These are phyloP conservation scores for Lutjanus campechanus DNA, from an alignment of 2,797 vertebrate genomes.

Conservation along the genomic window DNA sequence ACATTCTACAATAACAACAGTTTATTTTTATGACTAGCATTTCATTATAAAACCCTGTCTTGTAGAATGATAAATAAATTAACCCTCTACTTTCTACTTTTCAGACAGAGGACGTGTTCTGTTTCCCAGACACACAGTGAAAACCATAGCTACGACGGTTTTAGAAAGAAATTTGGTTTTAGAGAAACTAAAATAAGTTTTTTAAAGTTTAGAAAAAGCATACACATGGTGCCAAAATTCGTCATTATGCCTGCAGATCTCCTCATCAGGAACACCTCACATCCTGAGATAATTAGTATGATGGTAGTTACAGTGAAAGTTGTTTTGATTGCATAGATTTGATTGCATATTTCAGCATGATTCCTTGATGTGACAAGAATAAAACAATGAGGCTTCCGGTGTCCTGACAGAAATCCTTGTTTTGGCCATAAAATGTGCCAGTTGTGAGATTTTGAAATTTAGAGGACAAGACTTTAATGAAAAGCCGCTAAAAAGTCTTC, in stretches of 20 bases:
- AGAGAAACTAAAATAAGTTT: neutral
- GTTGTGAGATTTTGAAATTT: neutral
- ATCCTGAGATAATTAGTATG: slow-evolving; percentile 26
- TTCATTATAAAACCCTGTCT: too few relatives aligned
- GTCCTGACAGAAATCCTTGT: neutral
- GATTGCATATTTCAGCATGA: neutral
- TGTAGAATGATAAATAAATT: too few relatives aligned
- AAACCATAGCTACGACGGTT: neutral
- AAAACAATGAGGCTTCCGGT: neutral
- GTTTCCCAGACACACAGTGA: neutral
- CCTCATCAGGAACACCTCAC: slow-evolving; percentile 3
- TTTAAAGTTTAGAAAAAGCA: neutral
- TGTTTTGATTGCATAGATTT: slow-evolving; percentile 24
- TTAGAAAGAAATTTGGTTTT: neutral
- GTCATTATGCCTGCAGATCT: neutral
- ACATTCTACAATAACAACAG: too few relatives aligned
- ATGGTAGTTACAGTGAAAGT: neutral
- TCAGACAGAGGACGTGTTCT: neutral
- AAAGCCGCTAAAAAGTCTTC: neutral
- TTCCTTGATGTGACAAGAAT: slow-evolving; percentile 23
- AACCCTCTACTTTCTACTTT: neutral
- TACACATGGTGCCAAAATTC: neutral
- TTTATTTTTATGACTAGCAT: too few relatives aligned
- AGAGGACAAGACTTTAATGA: neutral
- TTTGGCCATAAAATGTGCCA: neutral